These are phyloP conservation scores for Caenorhabditis imperialis DNA, from an alignment of 2,888 invertebrate genomes.

Conservation along the genomic window DNA sequence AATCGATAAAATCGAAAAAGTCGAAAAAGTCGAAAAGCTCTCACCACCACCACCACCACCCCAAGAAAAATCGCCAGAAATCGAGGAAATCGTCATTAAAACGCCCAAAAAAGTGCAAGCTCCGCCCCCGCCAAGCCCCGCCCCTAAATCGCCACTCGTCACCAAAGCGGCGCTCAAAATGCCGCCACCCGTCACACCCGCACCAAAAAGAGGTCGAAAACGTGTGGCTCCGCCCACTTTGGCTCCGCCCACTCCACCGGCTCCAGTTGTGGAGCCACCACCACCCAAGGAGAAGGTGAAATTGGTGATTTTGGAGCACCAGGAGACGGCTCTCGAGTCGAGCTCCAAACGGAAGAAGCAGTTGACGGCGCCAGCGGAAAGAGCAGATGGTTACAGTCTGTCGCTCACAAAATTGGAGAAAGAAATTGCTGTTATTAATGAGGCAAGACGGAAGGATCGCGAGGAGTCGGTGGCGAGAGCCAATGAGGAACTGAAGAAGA, in stretches of 20 bases:
- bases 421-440: too few relatives aligned
- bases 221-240: background rate
- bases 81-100: background rate
- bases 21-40: background rate
- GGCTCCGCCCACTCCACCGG: background rate
- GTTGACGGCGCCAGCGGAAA: too few relatives aligned
- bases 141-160: conserved; percentile 1
- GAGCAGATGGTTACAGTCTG: too few relatives aligned
- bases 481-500: too few relatives aligned
- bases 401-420: too few relatives aligned
- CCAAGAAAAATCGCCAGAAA: background rate
- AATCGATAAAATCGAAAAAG: too few relatives aligned
- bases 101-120: background rate
- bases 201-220: background rate
- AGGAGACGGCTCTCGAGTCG: too few relatives aligned
- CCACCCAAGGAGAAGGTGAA: too few relatives aligned
- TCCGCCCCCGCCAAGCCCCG: background rate
- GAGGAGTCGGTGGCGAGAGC: background rate
- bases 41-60: background rate
- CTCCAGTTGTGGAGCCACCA: too few relatives aligned
- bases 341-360: too few relatives aligned
- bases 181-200: background rate
- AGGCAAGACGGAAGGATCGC: background rate
- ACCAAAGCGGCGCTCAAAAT: conserved; percentile 21
- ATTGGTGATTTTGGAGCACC: too few relatives aligned